phyloP scores from a whole-genome alignment of 2,888 invertebrate genomes.

The Willowsia nigromaculata region DNA sequence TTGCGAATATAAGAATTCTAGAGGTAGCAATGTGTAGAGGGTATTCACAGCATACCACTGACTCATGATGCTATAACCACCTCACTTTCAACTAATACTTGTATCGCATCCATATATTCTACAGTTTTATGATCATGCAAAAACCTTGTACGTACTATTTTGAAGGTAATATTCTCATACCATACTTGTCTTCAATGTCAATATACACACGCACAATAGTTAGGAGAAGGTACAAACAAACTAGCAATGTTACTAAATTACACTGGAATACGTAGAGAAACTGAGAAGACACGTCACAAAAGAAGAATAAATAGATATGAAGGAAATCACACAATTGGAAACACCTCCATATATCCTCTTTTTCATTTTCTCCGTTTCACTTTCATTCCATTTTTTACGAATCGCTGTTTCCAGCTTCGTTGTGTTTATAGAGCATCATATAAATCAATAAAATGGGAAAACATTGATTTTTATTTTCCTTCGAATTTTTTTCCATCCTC shows the following conservation, averaged over 20 bases:
- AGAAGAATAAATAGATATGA: neutral
- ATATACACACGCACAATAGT: neutral
- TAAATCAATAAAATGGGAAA: conserved; percentile 63
- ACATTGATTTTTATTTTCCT: conserved; percentile 44
- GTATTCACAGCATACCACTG: neutral
- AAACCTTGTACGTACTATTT: neutral
- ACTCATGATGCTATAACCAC: neutral
- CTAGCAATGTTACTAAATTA: neutral
- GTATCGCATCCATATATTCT: neutral
- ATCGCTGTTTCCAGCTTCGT: neutral
- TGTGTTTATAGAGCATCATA: conserved; percentile 57
- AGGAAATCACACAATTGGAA: conserved; percentile 56
- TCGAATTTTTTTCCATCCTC: neutral
- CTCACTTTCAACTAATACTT: neutral
- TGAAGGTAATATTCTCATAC: neutral
- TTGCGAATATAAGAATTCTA: neutral
- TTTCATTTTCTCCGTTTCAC: conserved; percentile 27
- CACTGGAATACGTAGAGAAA: neutral
- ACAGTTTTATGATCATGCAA: neutral
- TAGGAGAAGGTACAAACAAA: neutral
- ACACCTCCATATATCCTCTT: conserved; percentile 28
- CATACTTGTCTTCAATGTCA: neutral
- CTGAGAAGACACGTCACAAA: neutral
- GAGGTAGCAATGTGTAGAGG: neutral
- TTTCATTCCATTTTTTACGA: neutral